Base-by-base conservation (phyloP, 2,113 vertebrate species). In the Cervus canadensis region DNA sequence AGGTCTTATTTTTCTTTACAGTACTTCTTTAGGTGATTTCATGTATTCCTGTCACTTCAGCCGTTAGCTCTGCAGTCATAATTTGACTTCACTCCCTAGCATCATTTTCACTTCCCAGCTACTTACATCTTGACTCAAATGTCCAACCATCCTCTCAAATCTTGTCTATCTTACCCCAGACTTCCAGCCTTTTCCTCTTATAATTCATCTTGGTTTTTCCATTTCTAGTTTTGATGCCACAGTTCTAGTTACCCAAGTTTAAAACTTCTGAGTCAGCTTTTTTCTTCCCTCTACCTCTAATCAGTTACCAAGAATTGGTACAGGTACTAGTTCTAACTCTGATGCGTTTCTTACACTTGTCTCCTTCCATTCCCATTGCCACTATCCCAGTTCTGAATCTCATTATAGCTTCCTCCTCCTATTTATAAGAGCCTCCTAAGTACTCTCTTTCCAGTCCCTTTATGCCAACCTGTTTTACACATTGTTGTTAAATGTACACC, bases 301-400 rank as follows among this genome's bases (percentile, higher is more conserved):
- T 94, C 59, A 79, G 28, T 96, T 87, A 87, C 23, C 50, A 89
- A 93, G 82, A 97, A 84, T 85, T 88, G 59, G 26, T 92, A 40
- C 21, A 87, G 74, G 40, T 92, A 85, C 26, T 8, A 82, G 2
- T 92, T 87, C 74, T 87, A 14, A n/a, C 56, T 94, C n/a, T 92
- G 57, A 62, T 93, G 14, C 36, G 36, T 87, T 74, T 91, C 57
- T 88, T 76, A 45, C 3, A 64, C 33, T 60, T 78, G 13, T 79
- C 52, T 86, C 40, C 87, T 88, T 87, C 45, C 36, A 10, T 94
- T 96, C 23, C 57, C 25, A 40, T 50, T 96, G 45, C 45, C 60
- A 45, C 40, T 15, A 5, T 83, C 9, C 67, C 96, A 71, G 48
- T 88, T 36, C 59, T 82, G 19, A 19, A 67, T 94, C 62, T 95